A percentile compares a stretch with the other conserved stretches of the same genome.
These are phyloP conservation scores for Clanis bilineata DNA, from an alignment of 2,888 invertebrate genomes.

Conservation along the genomic window DNA sequence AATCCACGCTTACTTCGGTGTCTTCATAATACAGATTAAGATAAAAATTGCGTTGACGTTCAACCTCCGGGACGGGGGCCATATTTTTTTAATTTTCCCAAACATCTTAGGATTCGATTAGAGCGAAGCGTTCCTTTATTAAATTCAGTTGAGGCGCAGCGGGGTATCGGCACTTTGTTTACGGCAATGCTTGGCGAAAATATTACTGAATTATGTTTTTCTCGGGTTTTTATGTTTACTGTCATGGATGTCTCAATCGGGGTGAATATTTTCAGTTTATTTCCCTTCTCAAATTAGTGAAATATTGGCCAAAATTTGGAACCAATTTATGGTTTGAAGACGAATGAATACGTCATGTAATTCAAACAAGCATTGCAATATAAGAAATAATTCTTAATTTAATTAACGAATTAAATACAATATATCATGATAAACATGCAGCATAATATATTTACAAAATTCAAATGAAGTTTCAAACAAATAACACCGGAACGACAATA, in stretches of 20 bases:
- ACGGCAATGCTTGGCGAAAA: constrained; percentile 28
- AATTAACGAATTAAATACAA: no score
- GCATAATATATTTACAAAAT: neutral
- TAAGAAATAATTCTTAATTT: no score
- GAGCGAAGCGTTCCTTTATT: constrained; percentile 55
- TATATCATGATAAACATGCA: no score
- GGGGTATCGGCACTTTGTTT: constrained; percentile 44
- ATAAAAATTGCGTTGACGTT: constrained; percentile 77
- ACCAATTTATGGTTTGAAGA: no score
- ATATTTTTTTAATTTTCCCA: constrained; percentile 80
- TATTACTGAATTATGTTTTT: constrained; percentile 22
- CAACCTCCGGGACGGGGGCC: constrained; percentile 51
- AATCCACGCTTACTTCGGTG: constrained; percentile 41
- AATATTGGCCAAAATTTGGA: no score
- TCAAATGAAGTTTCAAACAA: neutral
- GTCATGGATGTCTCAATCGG: constrained; percentile 8
- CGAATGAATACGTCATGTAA: no score
- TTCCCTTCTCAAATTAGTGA: no score
- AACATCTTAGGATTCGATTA: constrained; percentile 75
- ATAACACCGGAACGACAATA: neutral
- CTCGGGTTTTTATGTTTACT: constrained; percentile 12
- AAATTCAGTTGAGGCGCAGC: constrained; percentile 56
- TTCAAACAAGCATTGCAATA: no score
- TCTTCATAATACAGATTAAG: constrained; percentile 75
- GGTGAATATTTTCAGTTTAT: neutral